Evolutionary conservation across 2,888 invertebrate species (phyloP).

Genomic region (Cheilosia soror): DNA sequence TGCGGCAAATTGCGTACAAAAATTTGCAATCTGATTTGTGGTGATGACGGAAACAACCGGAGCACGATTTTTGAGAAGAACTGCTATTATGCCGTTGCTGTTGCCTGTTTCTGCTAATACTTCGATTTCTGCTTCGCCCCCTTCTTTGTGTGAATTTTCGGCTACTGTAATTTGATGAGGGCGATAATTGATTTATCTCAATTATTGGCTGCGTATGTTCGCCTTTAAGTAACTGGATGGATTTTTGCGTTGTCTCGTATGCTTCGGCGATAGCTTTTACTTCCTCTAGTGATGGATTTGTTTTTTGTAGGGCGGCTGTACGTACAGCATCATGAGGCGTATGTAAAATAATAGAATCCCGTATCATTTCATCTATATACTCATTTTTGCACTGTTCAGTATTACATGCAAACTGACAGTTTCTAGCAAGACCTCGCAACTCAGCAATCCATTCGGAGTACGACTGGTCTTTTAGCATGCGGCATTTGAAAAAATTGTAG

Average conservation of each 20-base stretch:
- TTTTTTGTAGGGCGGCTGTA: slow-evolving; percentile 27
- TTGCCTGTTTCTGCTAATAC: slow-evolving; percentile 14
- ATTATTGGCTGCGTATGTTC: slow-evolving; percentile 1
- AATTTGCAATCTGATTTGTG: slow-evolving; percentile 37
- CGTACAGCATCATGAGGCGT: slow-evolving; percentile 45
- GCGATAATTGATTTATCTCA: slow-evolving; percentile 33
- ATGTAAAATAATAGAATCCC: slow-evolving; percentile 29
- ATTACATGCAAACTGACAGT: slow-evolving; percentile 36
- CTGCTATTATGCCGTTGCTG: slow-evolving; percentile 18
- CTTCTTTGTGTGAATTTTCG: neutral
- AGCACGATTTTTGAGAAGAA: slow-evolving; percentile 37
- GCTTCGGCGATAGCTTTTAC: slow-evolving; percentile 39
- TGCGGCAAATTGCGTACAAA: slow-evolving; percentile 15
- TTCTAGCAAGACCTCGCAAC: slow-evolving; percentile 37
- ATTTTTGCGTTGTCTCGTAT: slow-evolving; percentile 34
- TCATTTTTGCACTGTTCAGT: slow-evolving; percentile 26
- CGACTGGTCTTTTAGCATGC: slow-evolving; percentile 36
- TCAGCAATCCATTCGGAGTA: slow-evolving; percentile 43
- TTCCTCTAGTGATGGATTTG: slow-evolving; percentile 41
- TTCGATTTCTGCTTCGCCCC: slow-evolving; percentile 11
- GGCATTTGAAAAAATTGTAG: slow-evolving; percentile 38
- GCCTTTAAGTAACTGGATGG: slow-evolving; percentile 33
- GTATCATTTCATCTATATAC: slow-evolving; percentile 39
- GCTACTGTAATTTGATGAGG: neutral
- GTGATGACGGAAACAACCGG: slow-evolving; percentile 32